phyloP scores from a whole-genome alignment of 2,113 vertebrate species.

The Oxygymnocypris stewartii region DNA sequence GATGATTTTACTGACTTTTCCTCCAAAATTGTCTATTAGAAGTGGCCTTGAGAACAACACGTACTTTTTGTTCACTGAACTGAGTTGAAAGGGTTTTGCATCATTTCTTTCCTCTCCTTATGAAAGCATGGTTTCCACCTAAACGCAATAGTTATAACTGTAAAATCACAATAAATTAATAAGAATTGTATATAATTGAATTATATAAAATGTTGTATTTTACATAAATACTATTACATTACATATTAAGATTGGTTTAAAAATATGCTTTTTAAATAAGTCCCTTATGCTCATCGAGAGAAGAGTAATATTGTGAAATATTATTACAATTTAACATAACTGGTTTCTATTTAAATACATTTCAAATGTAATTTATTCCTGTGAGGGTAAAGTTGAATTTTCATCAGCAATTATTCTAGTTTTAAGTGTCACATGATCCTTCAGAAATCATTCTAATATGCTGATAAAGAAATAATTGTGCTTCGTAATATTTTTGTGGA shows the following conservation, averaged over 20 bases:
- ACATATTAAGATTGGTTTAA: background rate
- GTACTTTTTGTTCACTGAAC: background rate
- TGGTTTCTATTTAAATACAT: background rate
- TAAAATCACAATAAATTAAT: background rate
- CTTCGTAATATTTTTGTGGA: too few species aligned
- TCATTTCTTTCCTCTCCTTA: background rate
- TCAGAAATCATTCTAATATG: background rate
- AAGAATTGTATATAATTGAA: background rate
- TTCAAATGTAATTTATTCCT: background rate
- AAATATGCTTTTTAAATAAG: background rate
- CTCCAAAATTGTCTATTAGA: background rate
- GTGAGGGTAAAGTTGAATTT: background rate
- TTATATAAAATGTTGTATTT: background rate
- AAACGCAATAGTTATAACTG: background rate
- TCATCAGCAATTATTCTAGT: background rate
- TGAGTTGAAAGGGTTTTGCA: background rate
- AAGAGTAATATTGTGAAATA: background rate
- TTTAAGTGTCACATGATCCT: background rate
- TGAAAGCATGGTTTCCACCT: background rate
- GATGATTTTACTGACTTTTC: constrained; percentile 22
- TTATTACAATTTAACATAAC: background rate
- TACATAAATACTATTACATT: background rate
- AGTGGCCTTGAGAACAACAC: background rate
- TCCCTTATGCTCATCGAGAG: background rate
- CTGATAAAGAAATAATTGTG: background rate